Base-by-base conservation (phyloP, 35 echinoderm and acorn worm species). In the Lytechinus pictus region DNA sequence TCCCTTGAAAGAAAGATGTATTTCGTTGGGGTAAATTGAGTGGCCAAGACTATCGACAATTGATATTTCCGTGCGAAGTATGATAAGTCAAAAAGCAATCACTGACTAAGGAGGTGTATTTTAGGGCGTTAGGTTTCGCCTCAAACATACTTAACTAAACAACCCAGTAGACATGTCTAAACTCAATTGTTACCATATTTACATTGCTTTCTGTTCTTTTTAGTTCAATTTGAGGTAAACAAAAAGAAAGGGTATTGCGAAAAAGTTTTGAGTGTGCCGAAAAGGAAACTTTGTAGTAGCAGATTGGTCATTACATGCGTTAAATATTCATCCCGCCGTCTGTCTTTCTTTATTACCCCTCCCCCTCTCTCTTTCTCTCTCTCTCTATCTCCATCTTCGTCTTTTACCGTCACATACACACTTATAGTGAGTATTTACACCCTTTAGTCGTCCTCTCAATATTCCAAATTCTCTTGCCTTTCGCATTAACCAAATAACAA, bases 31-130 rank as follows among this genome's bases (percentile, higher is more conserved):
- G 21, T 16, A 24, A 79, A 79, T 24, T 79, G n/a, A 79, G 66
- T 24, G 66, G 19, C 57, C 16, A 79, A 79, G 66, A 29, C n/a
- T 28, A 90, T 44, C 88, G 88, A 54, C 88, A 54, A 29, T 10
- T 44, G 88, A 28, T 90, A 54, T 54, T 90, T 90, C 52, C 28
- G 88, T 90, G 88, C 52, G 88, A 90, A 90, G 29, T 52, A 52
- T 90, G 88, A 90, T 90, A 90, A 54, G 88, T 90, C 88, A 90
- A 90, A 90, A 52, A 90, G 88, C 27, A 90, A 90, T 90, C 88
- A 90, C 88, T 90, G 28, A 14, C 28, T 14, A 52, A 52, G 14
- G 88, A 54, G 88, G 88, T 52, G 13, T 21, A 90, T 52, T 90
- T 90, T 54, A 90, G 88, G 88, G 88, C 88, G 52, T 54, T 90